Conservation (phyloP, 2,888 invertebrate genomes). For the Dynastes grantii region DNA sequence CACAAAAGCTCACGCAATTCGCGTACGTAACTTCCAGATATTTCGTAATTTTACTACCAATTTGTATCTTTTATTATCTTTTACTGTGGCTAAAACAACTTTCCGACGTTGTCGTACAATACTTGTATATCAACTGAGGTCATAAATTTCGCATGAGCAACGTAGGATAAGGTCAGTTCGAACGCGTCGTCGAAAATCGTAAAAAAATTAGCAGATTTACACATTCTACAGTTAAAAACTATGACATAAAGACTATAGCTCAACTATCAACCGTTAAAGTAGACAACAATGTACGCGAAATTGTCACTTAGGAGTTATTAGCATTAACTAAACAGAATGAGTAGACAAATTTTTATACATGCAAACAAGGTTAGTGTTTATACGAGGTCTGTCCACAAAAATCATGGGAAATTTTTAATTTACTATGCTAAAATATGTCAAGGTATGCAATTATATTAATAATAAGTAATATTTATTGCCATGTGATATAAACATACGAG, state of each 20-base stretch:
- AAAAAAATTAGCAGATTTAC: constrained; percentile 36
- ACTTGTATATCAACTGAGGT: constrained; percentile 3
- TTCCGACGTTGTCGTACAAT: not conserved
- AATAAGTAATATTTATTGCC: too few relatives aligned
- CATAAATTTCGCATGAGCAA: constrained; percentile 28
- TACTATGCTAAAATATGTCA: too few relatives aligned
- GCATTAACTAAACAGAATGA: not conserved
- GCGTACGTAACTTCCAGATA: not conserved
- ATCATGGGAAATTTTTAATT: too few relatives aligned
- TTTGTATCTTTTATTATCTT: constrained; percentile 22
- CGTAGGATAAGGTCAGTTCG: constrained; percentile 30
- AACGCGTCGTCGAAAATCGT: constrained; percentile 20
- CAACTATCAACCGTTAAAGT: not conserved
- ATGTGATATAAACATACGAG: too few relatives aligned
- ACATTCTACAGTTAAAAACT: constrained; percentile 34
- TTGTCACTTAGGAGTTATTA: not conserved
- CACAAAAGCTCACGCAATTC: too few relatives aligned
- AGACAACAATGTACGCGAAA: not conserved
- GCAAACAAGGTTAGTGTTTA: too few relatives aligned
- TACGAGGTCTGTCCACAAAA: too few relatives aligned
- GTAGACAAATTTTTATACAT: not conserved
- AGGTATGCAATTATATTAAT: too few relatives aligned
- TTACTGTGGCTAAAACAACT: constrained; percentile 12
- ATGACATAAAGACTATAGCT: not conserved
- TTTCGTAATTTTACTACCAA: constrained; percentile 12